Conservation (phyloP, 2,888 invertebrate genomes). For the Platycheirus rosarum region DNA sequence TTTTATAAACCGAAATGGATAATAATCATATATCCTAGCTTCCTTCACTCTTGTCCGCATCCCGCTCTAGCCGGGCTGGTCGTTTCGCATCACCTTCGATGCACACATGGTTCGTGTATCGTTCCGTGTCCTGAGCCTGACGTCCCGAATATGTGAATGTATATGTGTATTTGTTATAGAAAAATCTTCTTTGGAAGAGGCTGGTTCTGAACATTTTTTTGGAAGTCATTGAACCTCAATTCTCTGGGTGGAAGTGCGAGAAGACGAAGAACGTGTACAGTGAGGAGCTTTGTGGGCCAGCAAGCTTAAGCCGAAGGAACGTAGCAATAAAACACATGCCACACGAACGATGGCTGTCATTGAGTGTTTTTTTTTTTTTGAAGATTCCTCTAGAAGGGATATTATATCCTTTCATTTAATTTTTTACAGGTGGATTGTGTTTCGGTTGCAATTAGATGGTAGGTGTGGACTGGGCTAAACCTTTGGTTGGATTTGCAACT, state of each 20-base stretch:
- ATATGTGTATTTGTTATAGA: conserved; percentile 18
- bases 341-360: conserved; percentile 66
- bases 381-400: conserved; percentile 30
- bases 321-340: conserved; percentile 66
- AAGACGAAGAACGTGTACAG: conserved; percentile 7
- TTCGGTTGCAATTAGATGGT: conserved; percentile 17
- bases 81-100: conserved; percentile 43
- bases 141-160: conserved; percentile 25
- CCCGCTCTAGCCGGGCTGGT: neutral
- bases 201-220: conserved; percentile 70
- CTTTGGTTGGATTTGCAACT: conserved; percentile 53
- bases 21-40: conserved; percentile 60
- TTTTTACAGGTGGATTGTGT: conserved; percentile 66
- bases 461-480: conserved; percentile 6
- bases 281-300: conserved; percentile 12
- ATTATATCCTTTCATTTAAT: conserved; percentile 32
- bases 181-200: conserved; percentile 40
- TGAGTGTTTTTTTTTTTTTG: conserved; percentile 38
- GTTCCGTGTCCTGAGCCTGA: conserved; percentile 25
- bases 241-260: conserved; percentile 11
- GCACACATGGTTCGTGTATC: conserved; percentile 44
- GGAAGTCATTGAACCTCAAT: conserved; percentile 67
- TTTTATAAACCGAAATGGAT: conserved; percentile 43
- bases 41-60: conserved; percentile 9
- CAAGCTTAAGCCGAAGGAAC: conserved; percentile 24